Conservation (phyloP, 1,140 invertebrate species). For the Aphaenogaster floridana region DNA sequence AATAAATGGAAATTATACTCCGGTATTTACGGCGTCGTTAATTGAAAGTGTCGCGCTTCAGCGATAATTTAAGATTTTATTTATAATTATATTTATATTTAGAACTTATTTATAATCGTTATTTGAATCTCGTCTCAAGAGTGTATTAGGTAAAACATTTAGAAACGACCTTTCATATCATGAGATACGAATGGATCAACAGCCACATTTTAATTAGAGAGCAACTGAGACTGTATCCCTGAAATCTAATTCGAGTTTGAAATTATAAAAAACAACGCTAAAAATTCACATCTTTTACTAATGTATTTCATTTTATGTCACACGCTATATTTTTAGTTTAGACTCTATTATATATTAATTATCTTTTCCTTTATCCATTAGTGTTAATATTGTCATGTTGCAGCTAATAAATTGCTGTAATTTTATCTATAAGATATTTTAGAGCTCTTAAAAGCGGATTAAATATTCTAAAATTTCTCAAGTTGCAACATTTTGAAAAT, state of each 20-base stretch:
- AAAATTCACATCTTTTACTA: no score
- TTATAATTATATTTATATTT: no score
- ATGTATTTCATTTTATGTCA: no score
- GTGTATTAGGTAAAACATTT: neutral
- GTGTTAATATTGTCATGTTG: no score
- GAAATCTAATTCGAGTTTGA: neutral
- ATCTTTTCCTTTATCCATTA: no score
- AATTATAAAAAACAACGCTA: neutral
- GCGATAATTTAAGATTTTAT: neutral
- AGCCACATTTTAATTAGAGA: neutral
- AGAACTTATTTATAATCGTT: neutral
- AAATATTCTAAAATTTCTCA: no score
- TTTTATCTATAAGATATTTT: no score
- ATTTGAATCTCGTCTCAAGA: neutral
- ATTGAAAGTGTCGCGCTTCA: slow-evolving; percentile 24
- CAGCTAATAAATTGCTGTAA: no score
- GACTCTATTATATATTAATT: no score
- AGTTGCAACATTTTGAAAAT: no score
- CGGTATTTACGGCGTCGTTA: slow-evolving; percentile 13
- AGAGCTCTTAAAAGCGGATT: no score
- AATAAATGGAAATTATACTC: slow-evolving; percentile 48
- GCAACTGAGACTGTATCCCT: neutral
- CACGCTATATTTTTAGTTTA: no score
- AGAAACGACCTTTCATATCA: neutral
- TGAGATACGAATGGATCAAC: neutral